Evolutionary conservation across 1,140 invertebrate genomes (phyloP), one percentile per base, ranked within the genome.

Genomic region (Zaprionus africanus): DNA sequence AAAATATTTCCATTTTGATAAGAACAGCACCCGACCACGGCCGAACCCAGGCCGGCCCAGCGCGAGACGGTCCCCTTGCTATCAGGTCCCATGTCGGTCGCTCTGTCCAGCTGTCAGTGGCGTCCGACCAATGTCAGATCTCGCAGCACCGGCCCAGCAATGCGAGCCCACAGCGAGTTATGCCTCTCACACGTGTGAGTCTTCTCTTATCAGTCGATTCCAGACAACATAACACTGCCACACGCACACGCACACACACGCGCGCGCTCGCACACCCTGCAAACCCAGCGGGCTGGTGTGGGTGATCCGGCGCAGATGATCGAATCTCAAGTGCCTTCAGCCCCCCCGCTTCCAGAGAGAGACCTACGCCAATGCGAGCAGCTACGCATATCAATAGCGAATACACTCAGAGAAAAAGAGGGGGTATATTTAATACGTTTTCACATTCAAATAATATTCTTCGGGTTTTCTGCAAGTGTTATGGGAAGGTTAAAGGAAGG

Each of bases 1-100:
- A 24, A 63, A 83, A 88, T 60, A 72, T 86, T 86, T 83, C 69
- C 77, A 88, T 71, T 38, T 68, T 88, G 83, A 86, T 87, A 83
- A 83, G 26, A 36, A n/a, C 6, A n/a, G 11, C 7, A 17, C n/a
- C n/a, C 36, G 13, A 38, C 4, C 36, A 0, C 36, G 36, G n/a
- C n/a, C n/a, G n/a, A n/a, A n/a, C n/a, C 4, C 31, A 1, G 34
- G 4, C 34, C 13, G 7, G n/a, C 26, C 56, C 12, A 15, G 46
- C 26, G 34, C 7, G 6, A 4, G 31, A 34, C 31, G 41, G 41
- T 46, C n/a, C 41, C n/a, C 41, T 46, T 17, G 17, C 61, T 76
- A 76, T 76, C 73, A 76, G 41, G 26, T 19, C n/a, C 11, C 36
- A 51, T 49, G 6, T 38, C 36, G 36, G 36, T 38, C 13, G 15